phyloP scores from a whole-genome alignment of 2,113 vertebrate species.

The Cyanoderma ruficeps region DNA sequence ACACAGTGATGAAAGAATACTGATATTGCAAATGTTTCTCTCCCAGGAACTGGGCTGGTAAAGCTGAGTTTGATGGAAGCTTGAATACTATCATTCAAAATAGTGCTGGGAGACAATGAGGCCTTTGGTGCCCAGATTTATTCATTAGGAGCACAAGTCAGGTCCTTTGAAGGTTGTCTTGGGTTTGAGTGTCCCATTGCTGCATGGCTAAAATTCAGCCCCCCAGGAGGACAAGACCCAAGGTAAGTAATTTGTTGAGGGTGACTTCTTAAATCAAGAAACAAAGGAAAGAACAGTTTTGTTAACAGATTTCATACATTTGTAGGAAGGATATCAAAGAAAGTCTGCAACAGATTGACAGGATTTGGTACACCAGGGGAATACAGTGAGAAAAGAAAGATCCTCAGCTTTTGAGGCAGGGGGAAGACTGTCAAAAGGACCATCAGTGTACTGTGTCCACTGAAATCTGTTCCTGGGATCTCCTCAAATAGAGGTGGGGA shows the following conservation, averaged over 20 bases:
- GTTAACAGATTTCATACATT: not conserved
- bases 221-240: not conserved
- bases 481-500: not conserved
- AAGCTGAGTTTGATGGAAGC: not conserved
- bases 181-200: not conserved
- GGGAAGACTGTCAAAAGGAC: not conserved
- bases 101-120: not conserved
- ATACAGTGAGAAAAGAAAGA: not conserved
- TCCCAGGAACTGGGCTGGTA: not conserved
- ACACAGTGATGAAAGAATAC: not conserved
- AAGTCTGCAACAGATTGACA: not conserved
- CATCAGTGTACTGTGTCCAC: not conserved
- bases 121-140: not conserved
- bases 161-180: not conserved
- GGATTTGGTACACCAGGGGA: not conserved
- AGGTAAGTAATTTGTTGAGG: not conserved
- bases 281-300: not conserved
- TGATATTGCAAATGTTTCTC: not conserved
- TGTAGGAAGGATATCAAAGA: not conserved
- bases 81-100: not conserved
- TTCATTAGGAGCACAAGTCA: not conserved
- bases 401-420: not conserved
- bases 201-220: not conserved
- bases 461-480: not conserved
- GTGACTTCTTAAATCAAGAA: not conserved